A percentile compares a stretch with the other conserved stretches of the same genome.
These are phyloP conservation scores for Cerceris rybyensis DNA, from an alignment of 2,888 invertebrate species.

Conservation along the genomic window DNA sequence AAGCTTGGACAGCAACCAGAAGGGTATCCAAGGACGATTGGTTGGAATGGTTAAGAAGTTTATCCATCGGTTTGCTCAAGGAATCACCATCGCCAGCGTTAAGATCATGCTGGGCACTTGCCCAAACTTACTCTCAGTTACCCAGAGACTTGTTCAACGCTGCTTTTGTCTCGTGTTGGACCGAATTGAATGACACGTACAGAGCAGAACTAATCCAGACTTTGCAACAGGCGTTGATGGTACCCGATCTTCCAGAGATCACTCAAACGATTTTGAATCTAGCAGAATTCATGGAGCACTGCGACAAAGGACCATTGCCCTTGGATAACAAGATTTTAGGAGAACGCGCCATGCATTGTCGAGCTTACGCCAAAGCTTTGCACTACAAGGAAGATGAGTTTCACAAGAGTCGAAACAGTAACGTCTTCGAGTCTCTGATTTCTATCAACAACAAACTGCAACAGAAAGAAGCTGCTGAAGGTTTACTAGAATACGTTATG, in stretches of 20 bases:
- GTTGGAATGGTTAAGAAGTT: constrained; percentile 97
- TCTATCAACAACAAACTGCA: constrained; percentile 99
- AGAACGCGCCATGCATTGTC: constrained; percentile 96
- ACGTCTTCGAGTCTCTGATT: constrained; percentile 96
- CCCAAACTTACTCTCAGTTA: constrained; percentile 97
- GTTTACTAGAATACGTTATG: constrained; percentile 94
- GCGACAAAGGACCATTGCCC: constrained; percentile 97
- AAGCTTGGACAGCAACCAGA: constrained; percentile 95
- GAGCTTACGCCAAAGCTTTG: constrained; percentile 92
- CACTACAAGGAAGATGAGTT: constrained; percentile 98
- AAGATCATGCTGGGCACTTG: constrained; percentile 94
- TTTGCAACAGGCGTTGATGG: constrained; percentile 93
- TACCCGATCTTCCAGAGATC: constrained; percentile 97
- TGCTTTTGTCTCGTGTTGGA: constrained; percentile 99
- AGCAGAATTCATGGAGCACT: constrained; percentile 99
- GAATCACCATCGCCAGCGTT: constrained; percentile 98
- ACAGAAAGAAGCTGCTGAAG: constrained; percentile 98
- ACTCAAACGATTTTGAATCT: constrained; percentile 98
- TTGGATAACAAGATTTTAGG: constrained; percentile 94
- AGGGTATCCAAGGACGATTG: constrained; percentile 99
- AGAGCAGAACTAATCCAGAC: constrained; percentile 93
- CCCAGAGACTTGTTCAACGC: constrained; percentile 98
- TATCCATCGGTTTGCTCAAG: constrained; percentile 96
- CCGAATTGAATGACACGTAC: constrained; percentile 91
- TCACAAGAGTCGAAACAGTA: constrained; percentile 90